Conservation (phyloP, 2,797 vertebrate genomes). For the Petrocephalus sullivani region DNA sequence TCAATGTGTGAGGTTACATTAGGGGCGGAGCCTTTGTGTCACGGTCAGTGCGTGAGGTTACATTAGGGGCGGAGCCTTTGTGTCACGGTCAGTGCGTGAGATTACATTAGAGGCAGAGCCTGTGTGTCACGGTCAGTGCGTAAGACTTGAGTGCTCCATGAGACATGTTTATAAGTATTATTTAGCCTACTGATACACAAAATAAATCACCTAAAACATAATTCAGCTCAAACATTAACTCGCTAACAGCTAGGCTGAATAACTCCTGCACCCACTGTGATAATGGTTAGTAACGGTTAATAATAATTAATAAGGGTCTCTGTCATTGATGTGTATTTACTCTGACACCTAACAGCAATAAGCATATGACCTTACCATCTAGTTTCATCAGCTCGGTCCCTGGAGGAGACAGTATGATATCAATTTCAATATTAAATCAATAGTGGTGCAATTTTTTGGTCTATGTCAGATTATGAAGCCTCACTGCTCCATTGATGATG, state of each 20-base stretch:
- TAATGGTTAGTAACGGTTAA: neutral
- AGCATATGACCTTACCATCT: constrained; percentile 50
- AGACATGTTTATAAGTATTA: neutral
- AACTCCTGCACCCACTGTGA: constrained; percentile 50
- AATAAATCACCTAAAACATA: neutral
- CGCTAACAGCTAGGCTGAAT: constrained; percentile 47
- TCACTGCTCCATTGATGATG: neutral
- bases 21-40: too few species aligned
- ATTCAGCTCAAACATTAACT: neutral
- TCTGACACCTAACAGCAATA: neutral
- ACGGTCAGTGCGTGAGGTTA: too few species aligned
- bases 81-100: too few species aligned
- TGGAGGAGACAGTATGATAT: constrained; percentile 36
- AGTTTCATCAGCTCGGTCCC: constrained; percentile 49
- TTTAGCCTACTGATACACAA: neutral
- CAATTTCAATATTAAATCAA: constrained; percentile 26
- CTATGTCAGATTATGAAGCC: neutral
- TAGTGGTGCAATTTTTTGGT: neutral
- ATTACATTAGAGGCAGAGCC: too few species aligned
- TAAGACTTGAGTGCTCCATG: neutral
- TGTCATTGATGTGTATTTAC: neutral
- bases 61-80: too few species aligned
- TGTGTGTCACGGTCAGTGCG: too few species aligned
- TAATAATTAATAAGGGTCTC: neutral
- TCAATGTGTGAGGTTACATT: too few species aligned